Base-by-base conservation (phyloP, 2,113 vertebrate genomes). In the Theristicus caerulescens region DNA sequence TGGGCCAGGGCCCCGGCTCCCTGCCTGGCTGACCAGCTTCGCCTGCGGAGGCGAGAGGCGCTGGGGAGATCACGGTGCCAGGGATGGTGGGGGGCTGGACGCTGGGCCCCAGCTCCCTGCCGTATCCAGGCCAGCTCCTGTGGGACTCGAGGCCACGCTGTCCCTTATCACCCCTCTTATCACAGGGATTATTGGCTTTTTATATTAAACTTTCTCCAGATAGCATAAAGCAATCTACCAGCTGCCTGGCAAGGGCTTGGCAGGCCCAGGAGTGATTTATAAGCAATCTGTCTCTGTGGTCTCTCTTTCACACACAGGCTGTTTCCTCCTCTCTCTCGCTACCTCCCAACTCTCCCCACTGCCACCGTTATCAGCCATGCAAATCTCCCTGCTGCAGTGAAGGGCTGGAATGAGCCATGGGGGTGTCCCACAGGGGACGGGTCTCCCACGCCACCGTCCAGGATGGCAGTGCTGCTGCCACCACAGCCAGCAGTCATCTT, bases 151-250 rank as follows among this genome's bases (percentile, higher is more conserved):
- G 69, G 55, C 90, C 20, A 16, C 2, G 2, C 38, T 61, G 54
- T 32, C 76, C 82, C 61, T 96, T 89, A 91, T 95, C 84, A 32
- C 10, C 9, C 27, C 31, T 77, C 67, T 93, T 47, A 93, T 91
- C 84, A 40, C 0, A 0, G 51, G 27, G 24, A 95, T 87, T 82
- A 94, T 71, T 94, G 73, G 55, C 69, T 82, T 95, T 95, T 97
- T 82, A 94, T 95, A 96, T 96, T 87, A 82, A 94, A 91, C 81
- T 81, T 93, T 91, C 69, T 82, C 55, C 67, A 82, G 94, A 91
- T 64, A 89, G 78, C 38, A 5, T 74, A 87, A 74, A 32, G 4
- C 69, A 81, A 91, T 89, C 92, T 73, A 57, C 54, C 46, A 71
- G 69, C 40, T 0, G 32, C 3, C 3, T 74, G 55, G 73, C 69